These are phyloP conservation scores for Napeogenes sylphis DNA, from an alignment of 2,888 invertebrate genomes.

Conservation along the genomic window DNA sequence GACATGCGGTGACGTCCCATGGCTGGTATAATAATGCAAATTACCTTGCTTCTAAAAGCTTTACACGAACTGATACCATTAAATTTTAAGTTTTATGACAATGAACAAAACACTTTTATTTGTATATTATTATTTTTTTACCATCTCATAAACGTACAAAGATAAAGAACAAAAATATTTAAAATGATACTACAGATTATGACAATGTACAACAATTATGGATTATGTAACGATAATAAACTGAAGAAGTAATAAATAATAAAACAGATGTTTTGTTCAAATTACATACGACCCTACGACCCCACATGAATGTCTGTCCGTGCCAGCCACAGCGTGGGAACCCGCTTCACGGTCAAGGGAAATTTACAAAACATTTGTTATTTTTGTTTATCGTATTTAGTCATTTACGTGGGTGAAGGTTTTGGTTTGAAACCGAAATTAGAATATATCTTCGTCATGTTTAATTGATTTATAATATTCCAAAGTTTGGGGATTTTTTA, in stretches of 20 bases:
- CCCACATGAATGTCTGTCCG: conserved; percentile 12
- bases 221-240: neutral
- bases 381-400: conserved; percentile 10
- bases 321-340: conserved; percentile 28
- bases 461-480: too few species aligned
- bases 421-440: neutral
- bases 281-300: neutral
- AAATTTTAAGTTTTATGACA: neutral
- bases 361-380: conserved; percentile 12
- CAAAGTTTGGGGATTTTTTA: too few species aligned
- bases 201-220: too few species aligned
- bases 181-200: too few species aligned
- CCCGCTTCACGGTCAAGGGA: conserved; percentile 30
- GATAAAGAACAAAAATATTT: too few species aligned
- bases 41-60: conserved; percentile 2
- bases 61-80: conserved; percentile 3
- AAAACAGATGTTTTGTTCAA: neutral
- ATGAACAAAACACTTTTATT: too few species aligned
- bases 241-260: neutral
- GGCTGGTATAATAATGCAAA: conserved; percentile 12
- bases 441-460: neutral
- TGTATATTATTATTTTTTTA: too few species aligned
- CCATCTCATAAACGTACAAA: too few species aligned
- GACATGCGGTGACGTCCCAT: conserved; percentile 35
- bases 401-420: conserved; percentile 3